phyloP scores from a whole-genome alignment of 2,888 invertebrate species.

The Neoscelio sp. region DNA sequence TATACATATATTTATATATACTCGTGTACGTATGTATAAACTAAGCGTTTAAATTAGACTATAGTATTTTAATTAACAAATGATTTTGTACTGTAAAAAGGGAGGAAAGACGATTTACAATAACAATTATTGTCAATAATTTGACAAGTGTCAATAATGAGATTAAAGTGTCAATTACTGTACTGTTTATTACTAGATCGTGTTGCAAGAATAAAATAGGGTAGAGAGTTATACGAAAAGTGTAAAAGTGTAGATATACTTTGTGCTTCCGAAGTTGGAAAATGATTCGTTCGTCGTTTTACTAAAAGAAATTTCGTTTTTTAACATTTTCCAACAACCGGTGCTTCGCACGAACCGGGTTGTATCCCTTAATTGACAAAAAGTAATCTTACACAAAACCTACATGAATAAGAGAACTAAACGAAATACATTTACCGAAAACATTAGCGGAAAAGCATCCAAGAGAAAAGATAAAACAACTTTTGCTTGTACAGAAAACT shows the following conservation, averaged over 20 bases:
- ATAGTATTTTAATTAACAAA: slow-evolving; percentile 41
- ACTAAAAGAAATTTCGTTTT: not conserved
- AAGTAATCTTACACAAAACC: not conserved
- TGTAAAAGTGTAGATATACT: slow-evolving; percentile 40
- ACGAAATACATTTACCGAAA: not conserved
- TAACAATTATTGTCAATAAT: slow-evolving; percentile 48
- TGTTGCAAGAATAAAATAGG: slow-evolving; percentile 55
- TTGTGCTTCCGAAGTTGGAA: slow-evolving; percentile 29
- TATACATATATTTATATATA: slow-evolving; percentile 54
- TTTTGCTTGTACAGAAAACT: slow-evolving; percentile 4
- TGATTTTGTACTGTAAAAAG: slow-evolving; percentile 50
- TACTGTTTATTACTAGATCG: slow-evolving; percentile 50
- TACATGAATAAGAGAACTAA: too few species aligned
- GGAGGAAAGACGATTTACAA: slow-evolving; percentile 12
- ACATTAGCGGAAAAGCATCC: not conserved
- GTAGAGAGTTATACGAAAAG: slow-evolving; percentile 4
- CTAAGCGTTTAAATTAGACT: slow-evolving; percentile 37
- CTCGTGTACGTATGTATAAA: slow-evolving; percentile 55
- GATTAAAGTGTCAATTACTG: slow-evolving; percentile 71
- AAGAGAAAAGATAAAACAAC: not conserved
- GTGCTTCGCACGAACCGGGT: slow-evolving; percentile 23
- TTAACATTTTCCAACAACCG: slow-evolving; percentile 14
- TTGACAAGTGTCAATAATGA: slow-evolving; percentile 47
- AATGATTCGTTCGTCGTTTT: slow-evolving; percentile 16
- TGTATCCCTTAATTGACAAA: slow-evolving; percentile 14